These are phyloP conservation scores for Delichon dasypus DNA, from an alignment of 2,797 vertebrate species.

Conservation along the genomic window DNA sequence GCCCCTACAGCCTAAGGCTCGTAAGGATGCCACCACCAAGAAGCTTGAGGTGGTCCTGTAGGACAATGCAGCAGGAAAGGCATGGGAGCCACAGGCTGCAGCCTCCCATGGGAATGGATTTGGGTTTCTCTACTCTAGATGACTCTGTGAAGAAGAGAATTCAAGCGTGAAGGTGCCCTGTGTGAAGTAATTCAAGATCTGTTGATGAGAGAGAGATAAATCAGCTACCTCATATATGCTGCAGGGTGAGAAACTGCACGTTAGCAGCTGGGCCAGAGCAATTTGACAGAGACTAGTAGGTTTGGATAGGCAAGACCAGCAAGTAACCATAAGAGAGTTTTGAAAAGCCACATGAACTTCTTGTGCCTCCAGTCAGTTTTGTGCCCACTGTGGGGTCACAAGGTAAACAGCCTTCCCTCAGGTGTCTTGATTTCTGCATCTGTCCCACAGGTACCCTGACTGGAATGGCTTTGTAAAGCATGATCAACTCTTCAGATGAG, in stretches of 20 bases:
- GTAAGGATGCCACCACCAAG: background rate
- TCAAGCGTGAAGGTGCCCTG: background rate
- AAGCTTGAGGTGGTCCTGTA: background rate
- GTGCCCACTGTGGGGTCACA: background rate
- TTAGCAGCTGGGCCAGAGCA: background rate
- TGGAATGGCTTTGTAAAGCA: background rate
- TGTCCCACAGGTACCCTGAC: background rate
- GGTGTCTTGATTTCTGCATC: background rate
- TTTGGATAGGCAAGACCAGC: background rate
- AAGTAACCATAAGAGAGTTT: background rate
- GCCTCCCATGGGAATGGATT: background rate
- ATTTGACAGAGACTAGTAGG: background rate
- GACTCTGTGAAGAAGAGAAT: background rate
- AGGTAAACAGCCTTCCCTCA: background rate
- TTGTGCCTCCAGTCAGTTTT: background rate
- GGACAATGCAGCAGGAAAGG: background rate
- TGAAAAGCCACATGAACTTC: background rate
- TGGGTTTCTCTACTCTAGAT: background rate
- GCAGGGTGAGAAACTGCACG: background rate
- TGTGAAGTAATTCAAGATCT: conserved; percentile 15
- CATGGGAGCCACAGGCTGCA: background rate
- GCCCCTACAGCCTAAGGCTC: background rate
- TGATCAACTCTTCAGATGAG: background rate
- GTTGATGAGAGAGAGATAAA: conserved; percentile 26
- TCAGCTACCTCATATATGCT: background rate